Evolutionary conservation across 2,797 vertebrate genomes (phyloP), one percentile per base, ranked within the genome.

Genomic region (Microchirus variegatus): DNA sequence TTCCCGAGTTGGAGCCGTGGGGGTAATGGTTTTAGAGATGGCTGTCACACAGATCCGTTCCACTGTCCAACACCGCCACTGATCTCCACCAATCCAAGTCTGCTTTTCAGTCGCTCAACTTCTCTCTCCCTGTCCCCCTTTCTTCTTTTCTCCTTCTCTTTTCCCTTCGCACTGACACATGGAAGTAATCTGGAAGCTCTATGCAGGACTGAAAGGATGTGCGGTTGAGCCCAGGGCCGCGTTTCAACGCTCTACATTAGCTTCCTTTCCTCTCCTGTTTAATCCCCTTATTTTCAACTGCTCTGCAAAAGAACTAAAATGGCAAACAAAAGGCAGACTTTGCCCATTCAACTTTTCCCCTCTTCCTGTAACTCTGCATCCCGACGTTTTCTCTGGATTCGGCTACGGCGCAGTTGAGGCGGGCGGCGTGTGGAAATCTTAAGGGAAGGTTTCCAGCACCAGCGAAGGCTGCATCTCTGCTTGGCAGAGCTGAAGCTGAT

Each of bases 41-140:
- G 90, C 90, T 93, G 92, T 94, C 93, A 93, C 89, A 90, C 75
- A 89, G 90, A 93, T 94, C 91, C 89, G 93, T 94, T 93, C 91
- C 93, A 92, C 90, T 86, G 90, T 89, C 90, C 91, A 73, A 83
- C 84, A 87, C 82, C 63, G 56, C 73, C 57, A 70, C 85, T 90
- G 87, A 90, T 89, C 90, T 88, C 78, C 79, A 82, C 82, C 90
- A 70, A 80, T 77, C 79, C 83, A 12, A 70, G 73, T 72, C 65
- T 62, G 54, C 87, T 80, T 85, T 85, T 87, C 87, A 82, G 59
- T 80, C 78, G 72, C 82, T 86, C 87, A 79, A 82, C 89, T 83
- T 80, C 83, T 84, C 79, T 63, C 74, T 82, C 79, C 31, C 75
- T 67, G 60, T 86, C 75, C 72, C 78, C 70, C 82, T 85, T 85